Percentiles rank a stretch among this genome's conserved stretches.
These are phyloP conservation scores for Cecidostiba fungosa DNA, from an alignment of 2,888 invertebrate genomes.

Conservation along the genomic window DNA sequence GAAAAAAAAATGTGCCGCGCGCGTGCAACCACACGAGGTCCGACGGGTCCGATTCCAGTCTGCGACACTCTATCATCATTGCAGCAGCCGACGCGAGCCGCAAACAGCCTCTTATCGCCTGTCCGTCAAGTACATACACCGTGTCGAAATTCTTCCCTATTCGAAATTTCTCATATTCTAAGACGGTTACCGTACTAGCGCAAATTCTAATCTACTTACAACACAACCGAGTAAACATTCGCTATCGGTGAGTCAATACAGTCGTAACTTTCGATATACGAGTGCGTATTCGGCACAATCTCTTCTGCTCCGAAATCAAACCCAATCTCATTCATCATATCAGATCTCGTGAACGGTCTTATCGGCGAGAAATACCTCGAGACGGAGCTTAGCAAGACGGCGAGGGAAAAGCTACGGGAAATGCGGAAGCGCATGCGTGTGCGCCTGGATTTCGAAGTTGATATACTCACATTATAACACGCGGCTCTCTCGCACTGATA, in stretches of 20 bases:
- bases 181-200: neutral
- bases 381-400: neutral
- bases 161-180: neutral
- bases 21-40: neutral
- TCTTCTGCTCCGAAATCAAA: neutral
- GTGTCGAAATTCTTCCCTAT: neutral
- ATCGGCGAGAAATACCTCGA: neutral
- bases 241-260: slow-evolving; percentile 5
- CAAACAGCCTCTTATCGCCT: neutral
- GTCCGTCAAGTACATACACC: neutral
- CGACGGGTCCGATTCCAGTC: too few relatives aligned
- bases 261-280: neutral
- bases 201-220: neutral
- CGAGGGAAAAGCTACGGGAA: neutral
- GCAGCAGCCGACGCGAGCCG: too few relatives aligned
- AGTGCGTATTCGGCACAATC: neutral
- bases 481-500: neutral
- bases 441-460: slow-evolving; percentile 38
- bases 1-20: neutral
- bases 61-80: too few relatives aligned
- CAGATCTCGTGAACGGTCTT: neutral
- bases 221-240: neutral
- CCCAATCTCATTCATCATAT: neutral
- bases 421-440: slow-evolving; percentile 36
- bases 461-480: neutral